These are phyloP conservation scores for Telmatherina bonti DNA, from an alignment of 2,797 vertebrate genomes.

Conservation along the genomic window DNA sequence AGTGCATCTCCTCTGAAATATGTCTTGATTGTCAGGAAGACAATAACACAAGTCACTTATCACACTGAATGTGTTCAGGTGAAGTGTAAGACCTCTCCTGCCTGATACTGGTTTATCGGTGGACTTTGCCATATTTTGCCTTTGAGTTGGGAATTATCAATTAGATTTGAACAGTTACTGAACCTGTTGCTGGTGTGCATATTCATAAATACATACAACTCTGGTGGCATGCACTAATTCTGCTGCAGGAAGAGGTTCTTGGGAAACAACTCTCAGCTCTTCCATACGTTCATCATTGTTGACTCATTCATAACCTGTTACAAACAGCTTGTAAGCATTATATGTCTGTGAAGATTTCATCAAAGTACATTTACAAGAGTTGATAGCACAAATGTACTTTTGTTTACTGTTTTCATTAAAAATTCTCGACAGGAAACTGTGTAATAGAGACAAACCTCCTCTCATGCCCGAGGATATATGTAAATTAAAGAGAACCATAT, in stretches of 20 bases:
- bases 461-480: not conserved
- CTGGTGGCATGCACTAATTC: not conserved
- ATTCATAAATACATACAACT: not conserved
- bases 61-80: not conserved
- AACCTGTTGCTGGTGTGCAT: not conserved
- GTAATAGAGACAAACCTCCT: not conserved
- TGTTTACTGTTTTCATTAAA: not conserved
- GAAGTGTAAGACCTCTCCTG: not conserved
- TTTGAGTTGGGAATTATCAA: not conserved
- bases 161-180: not conserved
- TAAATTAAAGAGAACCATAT: not conserved
- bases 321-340: not conserved
- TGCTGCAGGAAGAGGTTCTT: not conserved
- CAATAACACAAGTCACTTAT: not conserved
- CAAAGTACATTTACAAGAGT: not conserved
- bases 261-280: not conserved
- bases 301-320: not conserved
- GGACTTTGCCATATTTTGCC: not conserved
- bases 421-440: slow-evolving; percentile 1
- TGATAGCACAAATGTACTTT: not conserved
- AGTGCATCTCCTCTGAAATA: too few species aligned
- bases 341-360: too few species aligned
- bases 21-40: not conserved
- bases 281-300: not conserved
- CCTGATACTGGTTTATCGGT: not conserved